Evolutionary conservation across 2,888 invertebrate species (phyloP), one percentile per base, ranked within the genome.

Genomic region (Lithophane ornitopus): DNA sequence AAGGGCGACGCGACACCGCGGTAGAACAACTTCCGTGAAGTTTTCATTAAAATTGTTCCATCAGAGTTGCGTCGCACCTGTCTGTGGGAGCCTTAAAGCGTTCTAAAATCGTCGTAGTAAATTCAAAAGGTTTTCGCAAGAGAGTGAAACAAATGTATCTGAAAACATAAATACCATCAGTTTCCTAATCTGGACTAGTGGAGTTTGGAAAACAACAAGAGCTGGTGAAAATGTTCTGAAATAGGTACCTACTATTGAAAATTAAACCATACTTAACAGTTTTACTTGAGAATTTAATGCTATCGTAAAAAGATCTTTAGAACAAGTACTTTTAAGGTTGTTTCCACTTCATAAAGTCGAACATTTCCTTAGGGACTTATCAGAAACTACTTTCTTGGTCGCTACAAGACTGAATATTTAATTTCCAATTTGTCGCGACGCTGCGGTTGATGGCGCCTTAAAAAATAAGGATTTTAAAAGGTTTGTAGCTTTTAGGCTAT

Each of bases 321-420:
- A 26, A 41, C 1, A 56, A 44, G n/a, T 44, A 14, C 22, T 44
- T 46, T 12, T 0, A 49, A 22, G 2, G 11, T 8, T 7, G 34
- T 44, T 49, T 39, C 11, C 34, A 26, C 9, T 54, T 52, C 1
- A 61, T 4, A 70, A 74, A 66, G 52, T 58, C 12, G 59, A 69
- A 22, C 75, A 44, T 16, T 22, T 76, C 71, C 62, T 67, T 34
- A 28, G 49, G 72, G 71, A 70, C 41, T 81, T 70, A 82, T 81
- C 69, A 76, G n/a, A 67, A 62, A 75, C 76, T 58, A 70, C 49
- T 85, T 81, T 85, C 82, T 72, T 67, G 76, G 71, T 34, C 58
- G 74, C 71, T n/a, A 62, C 1, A 54, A 58, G 49, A 14, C 26
- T 82, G 85, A 85, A 82, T 82, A 81, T 82, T 82, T 82, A 81